Conservation (phyloP, 2,797 vertebrate species). For the Saxicola maurus region DNA sequence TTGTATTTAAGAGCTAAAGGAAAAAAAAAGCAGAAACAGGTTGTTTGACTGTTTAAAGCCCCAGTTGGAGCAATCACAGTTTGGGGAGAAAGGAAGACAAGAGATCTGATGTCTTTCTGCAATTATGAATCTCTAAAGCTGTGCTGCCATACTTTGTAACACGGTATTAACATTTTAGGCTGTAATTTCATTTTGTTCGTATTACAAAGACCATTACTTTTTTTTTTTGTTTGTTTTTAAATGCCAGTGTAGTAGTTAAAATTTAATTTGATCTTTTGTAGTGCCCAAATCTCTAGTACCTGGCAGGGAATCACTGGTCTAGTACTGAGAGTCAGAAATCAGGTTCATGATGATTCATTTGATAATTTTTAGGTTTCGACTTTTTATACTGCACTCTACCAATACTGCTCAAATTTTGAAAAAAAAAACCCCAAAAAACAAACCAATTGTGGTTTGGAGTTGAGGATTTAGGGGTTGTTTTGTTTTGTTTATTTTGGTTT, state of each 20-base stretch:
- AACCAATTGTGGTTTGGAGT: background rate
- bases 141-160: background rate
- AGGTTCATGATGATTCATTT: background rate
- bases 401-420: background rate
- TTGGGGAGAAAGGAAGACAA: background rate
- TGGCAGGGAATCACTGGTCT: background rate
- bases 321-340: background rate
- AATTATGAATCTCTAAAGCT: background rate
- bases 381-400: background rate
- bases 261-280: background rate
- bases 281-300: background rate
- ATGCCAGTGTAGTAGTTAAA: background rate
- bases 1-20: background rate
- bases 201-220: background rate
- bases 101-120: background rate
- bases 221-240: background rate
- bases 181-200: background rate
- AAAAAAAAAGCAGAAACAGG: accelerated
- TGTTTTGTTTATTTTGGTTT: background rate
- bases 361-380: background rate
- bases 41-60: background rate
- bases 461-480: background rate
- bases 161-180: background rate
- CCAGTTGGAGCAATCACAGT: background rate
- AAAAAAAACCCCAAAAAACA: no score